A percentile compares a stretch with the other conserved stretches of the same genome.
Conservation (phyloP, 2,888 invertebrate species). For the Mythimna albipuncta region DNA sequence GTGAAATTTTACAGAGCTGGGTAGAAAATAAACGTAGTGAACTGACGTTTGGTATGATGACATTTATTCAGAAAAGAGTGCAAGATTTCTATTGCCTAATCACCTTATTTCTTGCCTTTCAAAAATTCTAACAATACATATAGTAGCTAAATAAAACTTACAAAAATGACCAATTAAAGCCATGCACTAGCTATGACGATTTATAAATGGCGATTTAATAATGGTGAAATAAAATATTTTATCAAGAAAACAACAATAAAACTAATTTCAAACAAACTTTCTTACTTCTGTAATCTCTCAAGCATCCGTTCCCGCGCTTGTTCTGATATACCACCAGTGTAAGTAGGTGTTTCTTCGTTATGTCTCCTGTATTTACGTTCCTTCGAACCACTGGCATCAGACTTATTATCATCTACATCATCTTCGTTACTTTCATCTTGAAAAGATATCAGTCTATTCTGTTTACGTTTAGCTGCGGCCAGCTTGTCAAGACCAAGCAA, state of each 20-base stretch:
- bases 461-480: slow-evolving; percentile 94
- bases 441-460: slow-evolving; percentile 93
- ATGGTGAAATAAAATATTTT: too few species aligned
- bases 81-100: too few species aligned
- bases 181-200: too few species aligned
- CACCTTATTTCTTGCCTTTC: not conserved
- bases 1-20: not conserved
- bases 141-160: not conserved
- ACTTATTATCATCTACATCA: slow-evolving; percentile 71
- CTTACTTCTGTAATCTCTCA: slow-evolving; percentile 91
- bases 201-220: too few species aligned
- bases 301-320: slow-evolving; percentile 94
- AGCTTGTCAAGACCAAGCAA: slow-evolving; percentile 96
- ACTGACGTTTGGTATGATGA: not conserved
- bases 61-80: too few species aligned
- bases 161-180: too few species aligned
- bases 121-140: not conserved
- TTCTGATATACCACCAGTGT: slow-evolving; percentile 97
- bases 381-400: slow-evolving; percentile 70
- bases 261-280: slow-evolving; percentile 19
- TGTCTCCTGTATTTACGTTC: slow-evolving; percentile 94
- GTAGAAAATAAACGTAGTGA: not conserved
- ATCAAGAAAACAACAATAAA: not conserved
- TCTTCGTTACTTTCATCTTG: slow-evolving; percentile 84
- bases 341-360: slow-evolving; percentile 97